These are phyloP conservation scores for Salmo trutta DNA, from an alignment of 2,797 vertebrate genomes.

Conservation along the genomic window DNA sequence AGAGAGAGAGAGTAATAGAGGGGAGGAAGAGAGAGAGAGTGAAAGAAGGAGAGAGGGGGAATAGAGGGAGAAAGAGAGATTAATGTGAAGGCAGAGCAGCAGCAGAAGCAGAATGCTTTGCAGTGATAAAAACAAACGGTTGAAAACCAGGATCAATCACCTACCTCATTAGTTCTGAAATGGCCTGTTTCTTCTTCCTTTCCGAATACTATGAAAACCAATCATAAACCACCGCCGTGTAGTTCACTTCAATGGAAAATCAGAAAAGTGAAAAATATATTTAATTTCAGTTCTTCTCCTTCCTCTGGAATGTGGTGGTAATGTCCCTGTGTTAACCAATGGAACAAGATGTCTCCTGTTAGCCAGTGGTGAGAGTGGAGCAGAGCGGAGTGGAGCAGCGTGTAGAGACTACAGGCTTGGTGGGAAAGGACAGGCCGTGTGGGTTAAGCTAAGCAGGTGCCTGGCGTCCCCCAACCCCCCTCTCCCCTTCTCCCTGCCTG, in stretches of 20 bases:
- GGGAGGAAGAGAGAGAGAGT: constrained; percentile 27
- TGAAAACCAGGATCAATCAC: constrained; percentile 51
- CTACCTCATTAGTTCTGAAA: constrained; percentile 83
- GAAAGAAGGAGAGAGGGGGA: constrained; percentile 33
- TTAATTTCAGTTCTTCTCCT: constrained; percentile 26
- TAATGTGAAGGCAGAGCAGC: constrained; percentile 31
- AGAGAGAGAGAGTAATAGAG: constrained; percentile 34
- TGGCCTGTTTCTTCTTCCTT: constrained; percentile 61
- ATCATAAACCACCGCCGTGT: constrained; percentile 49
- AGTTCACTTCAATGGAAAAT: constrained; percentile 55
- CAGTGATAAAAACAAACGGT: constrained; percentile 34
- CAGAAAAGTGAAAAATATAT: neutral
- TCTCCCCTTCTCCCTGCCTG: constrained; percentile 80
- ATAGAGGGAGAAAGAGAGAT: constrained; percentile 33
- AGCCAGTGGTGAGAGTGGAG: constrained; percentile 70
- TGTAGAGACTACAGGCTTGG: constrained; percentile 46
- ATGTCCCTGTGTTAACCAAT: constrained; percentile 66
- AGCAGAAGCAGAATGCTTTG: constrained; percentile 50
- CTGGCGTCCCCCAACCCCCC: constrained; percentile 76
- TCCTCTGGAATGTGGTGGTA: constrained; percentile 73
- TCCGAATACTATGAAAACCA: constrained; percentile 63
- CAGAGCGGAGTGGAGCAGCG: neutral
- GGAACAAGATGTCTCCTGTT: constrained; percentile 88
- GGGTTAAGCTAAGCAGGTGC: constrained; percentile 85
- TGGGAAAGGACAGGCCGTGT: constrained; percentile 83